Base-by-base conservation (phyloP, 2,888 invertebrate genomes). In the Hypena proboscidalis region DNA sequence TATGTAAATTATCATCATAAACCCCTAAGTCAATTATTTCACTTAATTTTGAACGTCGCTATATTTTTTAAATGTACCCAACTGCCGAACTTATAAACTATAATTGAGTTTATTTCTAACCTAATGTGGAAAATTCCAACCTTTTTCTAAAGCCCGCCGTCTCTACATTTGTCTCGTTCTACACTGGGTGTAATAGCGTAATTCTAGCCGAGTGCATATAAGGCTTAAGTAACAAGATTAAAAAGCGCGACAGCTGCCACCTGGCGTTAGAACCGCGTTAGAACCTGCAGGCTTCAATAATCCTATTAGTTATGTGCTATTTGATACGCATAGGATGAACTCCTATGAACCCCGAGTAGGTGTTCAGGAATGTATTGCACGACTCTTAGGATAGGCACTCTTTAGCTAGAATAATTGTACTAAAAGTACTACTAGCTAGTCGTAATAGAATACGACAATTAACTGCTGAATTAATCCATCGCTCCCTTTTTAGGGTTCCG, bases 141-240 rank as follows among this genome's bases (percentile, higher is more conserved):
- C 14, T 4, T 8, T 15, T 29, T 13, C 22, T 13, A 32, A 21
- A 4, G 7, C n/a, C n/a, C 7, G 44, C 6, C 59, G 10, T 4
- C 23, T 63, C 56, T 58, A 10, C 0, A 2, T 9, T n/a, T 49
- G 42, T 9, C 8, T 45, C 30, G 35, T 23, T 80, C 87, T 87
- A 58, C 62, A 53, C 45, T 14, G 37, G 50, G 70, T 77, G 75
- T 83, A 84, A 84, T 84, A 73, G 80, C 70, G 89, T 89, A 89
- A 88, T 85, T 80, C 84, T 81, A 87, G 81, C 82, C 82, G 83
- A 71, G 77, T 78, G 70, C 83, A 71, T 85, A 80, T 79, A 89
- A 80, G 88, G 87, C 74, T 81, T 80, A 80, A 80, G 84, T 85
- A 86, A 90, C 79, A 81, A 84, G 88, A 89, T 88, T 87, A 87